Conservation (phyloP, 2,888 invertebrate genomes). For the Platycnemis pennipes region DNA sequence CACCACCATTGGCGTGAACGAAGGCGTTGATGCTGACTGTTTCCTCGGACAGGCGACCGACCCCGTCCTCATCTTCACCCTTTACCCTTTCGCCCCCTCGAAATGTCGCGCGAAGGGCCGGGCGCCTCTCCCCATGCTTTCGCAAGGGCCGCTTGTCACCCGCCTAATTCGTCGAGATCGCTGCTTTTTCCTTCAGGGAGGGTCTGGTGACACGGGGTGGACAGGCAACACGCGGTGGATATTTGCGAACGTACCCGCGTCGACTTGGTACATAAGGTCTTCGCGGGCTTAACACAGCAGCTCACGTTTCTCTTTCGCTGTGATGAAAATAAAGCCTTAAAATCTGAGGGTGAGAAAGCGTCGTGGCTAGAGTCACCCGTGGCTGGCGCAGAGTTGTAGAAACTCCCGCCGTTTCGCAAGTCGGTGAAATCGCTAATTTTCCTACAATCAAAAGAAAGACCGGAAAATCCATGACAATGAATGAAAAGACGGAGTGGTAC, state of each 20-base stretch:
- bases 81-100: slow-evolving; percentile 5
- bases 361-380: neutral
- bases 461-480: too few species aligned
- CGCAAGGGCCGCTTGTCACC: neutral
- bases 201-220: neutral
- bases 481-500: too few species aligned
- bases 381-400: neutral
- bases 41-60: neutral
- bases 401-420: neutral
- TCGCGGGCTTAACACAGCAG: neutral
- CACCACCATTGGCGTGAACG: neutral
- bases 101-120: neutral
- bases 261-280: neutral
- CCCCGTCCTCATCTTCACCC: neutral
- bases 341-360: neutral
- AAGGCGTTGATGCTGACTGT: neutral
- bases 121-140: neutral
- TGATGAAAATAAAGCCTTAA: neutral
- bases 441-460: too few species aligned
- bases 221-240: neutral
- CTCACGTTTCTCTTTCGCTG: neutral
- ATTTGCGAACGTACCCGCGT: neutral
- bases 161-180: neutral
- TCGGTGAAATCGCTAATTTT: too few species aligned
- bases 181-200: neutral